Percentiles rank a stretch among this genome's conserved stretches.
Evolutionary conservation across 2,888 invertebrate genomes (phyloP).

Genomic region (Lycocerus yunnanus): DNA sequence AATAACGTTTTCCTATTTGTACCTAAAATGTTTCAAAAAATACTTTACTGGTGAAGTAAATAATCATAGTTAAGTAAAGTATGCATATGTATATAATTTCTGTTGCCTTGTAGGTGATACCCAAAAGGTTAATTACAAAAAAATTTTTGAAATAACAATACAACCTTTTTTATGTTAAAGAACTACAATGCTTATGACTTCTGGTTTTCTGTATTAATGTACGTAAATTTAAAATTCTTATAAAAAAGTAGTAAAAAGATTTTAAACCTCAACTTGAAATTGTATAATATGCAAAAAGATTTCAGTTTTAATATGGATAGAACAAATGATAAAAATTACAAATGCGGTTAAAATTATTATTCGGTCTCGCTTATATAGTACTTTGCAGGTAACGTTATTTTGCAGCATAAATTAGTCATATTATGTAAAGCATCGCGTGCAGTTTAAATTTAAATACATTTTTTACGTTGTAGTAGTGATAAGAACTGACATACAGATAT

Average conservation of each 20-base stretch:
- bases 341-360: constrained; percentile 25
- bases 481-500: constrained; percentile 6
- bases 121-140: not conserved
- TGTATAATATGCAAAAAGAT: constrained; percentile 1
- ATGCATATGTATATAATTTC: no score
- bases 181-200: not conserved
- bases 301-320: constrained; percentile 13
- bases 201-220: not conserved
- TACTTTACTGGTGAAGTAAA: no score
- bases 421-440: constrained; percentile 32
- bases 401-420: constrained; percentile 32
- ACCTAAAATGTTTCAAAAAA: no score
- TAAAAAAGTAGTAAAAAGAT: not conserved
- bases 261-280: constrained; percentile 8
- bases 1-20: no score
- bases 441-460: constrained; percentile 32
- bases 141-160: not conserved
- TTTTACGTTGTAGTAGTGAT: constrained; percentile 20
- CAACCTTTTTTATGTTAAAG: not conserved
- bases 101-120: not conserved
- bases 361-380: constrained; percentile 10
- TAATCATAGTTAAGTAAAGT: no score
- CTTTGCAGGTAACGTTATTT: constrained; percentile 28
- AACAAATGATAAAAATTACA: constrained; percentile 14
- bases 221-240: not conserved